phyloP scores from a whole-genome alignment of 2,113 vertebrate species.

The Tragelaphus scriptus region DNA sequence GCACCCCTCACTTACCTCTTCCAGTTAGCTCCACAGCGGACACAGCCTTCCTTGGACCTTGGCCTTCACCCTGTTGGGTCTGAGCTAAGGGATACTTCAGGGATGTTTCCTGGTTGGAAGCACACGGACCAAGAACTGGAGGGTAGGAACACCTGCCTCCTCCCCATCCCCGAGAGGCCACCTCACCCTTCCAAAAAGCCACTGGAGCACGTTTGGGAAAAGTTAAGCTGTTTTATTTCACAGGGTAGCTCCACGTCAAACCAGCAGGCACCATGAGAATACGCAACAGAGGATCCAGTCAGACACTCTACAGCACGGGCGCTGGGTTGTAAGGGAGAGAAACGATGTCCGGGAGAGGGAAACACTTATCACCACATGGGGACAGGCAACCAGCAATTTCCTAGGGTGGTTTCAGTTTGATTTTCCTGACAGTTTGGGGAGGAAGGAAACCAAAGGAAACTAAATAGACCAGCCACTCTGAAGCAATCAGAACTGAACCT shows the following conservation, averaged over 20 bases:
- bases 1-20: neutral
- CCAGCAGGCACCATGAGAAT: slow-evolving; percentile 84
- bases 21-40: fast-evolving
- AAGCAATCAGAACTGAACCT: slow-evolving; percentile 73
- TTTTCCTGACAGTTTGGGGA: slow-evolving; percentile 53
- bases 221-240: slow-evolving; percentile 86
- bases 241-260: slow-evolving; percentile 86
- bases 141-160: fast-evolving
- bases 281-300: slow-evolving; percentile 88
- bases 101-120: neutral
- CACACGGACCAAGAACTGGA: neutral
- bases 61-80: neutral
- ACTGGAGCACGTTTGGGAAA: slow-evolving; percentile 73
- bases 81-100: neutral
- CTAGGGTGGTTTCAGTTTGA: slow-evolving; percentile 17
- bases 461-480: slow-evolving; percentile 71
- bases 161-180: fast-evolving
- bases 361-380: slow-evolving; percentile 71
- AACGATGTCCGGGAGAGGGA: slow-evolving; percentile 77
- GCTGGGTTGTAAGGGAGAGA: slow-evolving; percentile 81
- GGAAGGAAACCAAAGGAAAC: slow-evolving; percentile 62
- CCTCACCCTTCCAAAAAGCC: slow-evolving; percentile 48
- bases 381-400: slow-evolving; percentile 71
- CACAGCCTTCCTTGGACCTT: neutral
- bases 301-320: slow-evolving; percentile 86